These are phyloP conservation scores for Stegodyphus mimosarum DNA, from an alignment of 1,140 invertebrate genomes.

Conservation along the genomic window DNA sequence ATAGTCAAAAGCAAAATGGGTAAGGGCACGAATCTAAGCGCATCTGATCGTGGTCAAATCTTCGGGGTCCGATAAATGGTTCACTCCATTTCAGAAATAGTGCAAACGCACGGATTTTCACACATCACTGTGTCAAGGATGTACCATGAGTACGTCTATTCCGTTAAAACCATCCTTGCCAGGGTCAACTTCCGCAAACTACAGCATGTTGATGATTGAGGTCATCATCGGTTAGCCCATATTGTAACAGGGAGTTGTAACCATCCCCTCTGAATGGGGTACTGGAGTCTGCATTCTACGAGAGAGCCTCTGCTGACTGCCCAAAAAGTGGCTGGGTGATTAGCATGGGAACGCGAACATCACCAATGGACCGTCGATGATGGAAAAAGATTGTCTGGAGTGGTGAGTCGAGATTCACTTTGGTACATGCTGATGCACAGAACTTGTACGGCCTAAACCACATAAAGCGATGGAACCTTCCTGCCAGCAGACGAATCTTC, in stretches of 20 bases:
- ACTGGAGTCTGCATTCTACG: background rate
- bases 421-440: background rate
- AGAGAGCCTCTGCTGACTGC: background rate
- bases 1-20: background rate
- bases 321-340: background rate
- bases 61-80: background rate
- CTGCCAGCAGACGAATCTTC: background rate
- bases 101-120: background rate
- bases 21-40: background rate
- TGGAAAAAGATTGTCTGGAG: background rate
- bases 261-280: background rate
- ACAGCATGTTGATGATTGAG: background rate
- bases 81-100: background rate
- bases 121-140: background rate
- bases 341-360: background rate
- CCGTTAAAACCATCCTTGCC: background rate
- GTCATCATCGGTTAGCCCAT: background rate
- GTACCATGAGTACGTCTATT: background rate
- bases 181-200: background rate
- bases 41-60: background rate
- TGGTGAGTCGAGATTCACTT: background rate
- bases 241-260: background rate
- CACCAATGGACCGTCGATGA: background rate
- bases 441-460: background rate
- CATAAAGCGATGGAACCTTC: background rate